These are phyloP conservation scores for Coptotermes formosanus DNA, from an alignment of 1,140 invertebrate species.

Conservation along the genomic window DNA sequence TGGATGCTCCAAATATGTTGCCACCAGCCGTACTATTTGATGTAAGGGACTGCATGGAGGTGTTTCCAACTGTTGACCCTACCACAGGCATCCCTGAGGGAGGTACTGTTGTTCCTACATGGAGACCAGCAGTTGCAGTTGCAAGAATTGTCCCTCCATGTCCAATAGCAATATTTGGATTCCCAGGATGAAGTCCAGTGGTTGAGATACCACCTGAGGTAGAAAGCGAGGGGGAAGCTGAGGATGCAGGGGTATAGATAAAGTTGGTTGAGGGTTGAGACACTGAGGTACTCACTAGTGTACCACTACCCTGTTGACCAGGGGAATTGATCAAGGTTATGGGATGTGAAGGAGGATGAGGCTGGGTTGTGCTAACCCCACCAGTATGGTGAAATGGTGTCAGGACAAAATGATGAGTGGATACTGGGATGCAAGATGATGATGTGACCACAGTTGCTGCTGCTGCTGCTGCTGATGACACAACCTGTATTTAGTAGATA, in stretches of 20 bases:
- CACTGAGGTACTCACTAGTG: not conserved
- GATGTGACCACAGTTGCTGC: conserved; percentile 5
- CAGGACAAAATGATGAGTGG: conserved; percentile 31
- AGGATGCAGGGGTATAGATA: conserved; percentile 28
- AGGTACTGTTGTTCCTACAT: not conserved
- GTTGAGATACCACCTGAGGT: not conserved
- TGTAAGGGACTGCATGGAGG: not conserved
- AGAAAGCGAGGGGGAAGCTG: conserved; percentile 21
- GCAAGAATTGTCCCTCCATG: conserved; percentile 2
- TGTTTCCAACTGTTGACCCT: not conserved
- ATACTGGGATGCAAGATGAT: conserved; percentile 22
- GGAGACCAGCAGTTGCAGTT: not conserved
- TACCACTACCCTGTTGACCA: not conserved
- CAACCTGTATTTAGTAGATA: conserved; percentile 15
- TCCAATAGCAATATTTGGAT: not conserved
- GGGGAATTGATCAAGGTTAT: conserved; percentile 18
- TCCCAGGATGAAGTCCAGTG: not conserved
- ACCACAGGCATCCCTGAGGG: not conserved
- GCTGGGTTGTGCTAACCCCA: not conserved
- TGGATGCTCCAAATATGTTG: conserved; percentile 20
- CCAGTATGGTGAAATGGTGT: conserved; percentile 18
- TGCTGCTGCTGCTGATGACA: not conserved
- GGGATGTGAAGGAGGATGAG: conserved; percentile 16
- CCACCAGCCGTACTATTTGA: not conserved
- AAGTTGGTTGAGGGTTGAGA: conserved; percentile 18